Percentiles rank a stretch among this genome's conserved stretches.
These are phyloP conservation scores for Sarcophaga variegata DNA, from an alignment of 2,888 invertebrate species.

Conservation along the genomic window DNA sequence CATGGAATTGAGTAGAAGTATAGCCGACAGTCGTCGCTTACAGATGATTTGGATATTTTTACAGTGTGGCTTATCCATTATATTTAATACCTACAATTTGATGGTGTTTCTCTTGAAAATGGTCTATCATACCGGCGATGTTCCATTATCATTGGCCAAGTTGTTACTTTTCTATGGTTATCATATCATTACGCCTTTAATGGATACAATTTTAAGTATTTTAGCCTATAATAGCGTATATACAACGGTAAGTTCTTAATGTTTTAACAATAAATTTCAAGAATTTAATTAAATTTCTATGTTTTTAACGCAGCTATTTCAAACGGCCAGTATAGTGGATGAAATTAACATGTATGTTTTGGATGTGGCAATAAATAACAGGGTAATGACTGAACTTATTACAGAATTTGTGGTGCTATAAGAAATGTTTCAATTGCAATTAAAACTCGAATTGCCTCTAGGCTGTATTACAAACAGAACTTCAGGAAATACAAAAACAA, in stretches of 20 bases:
- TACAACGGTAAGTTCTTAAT: constrained; percentile 33
- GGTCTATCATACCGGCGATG: neutral
- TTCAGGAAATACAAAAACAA: too few relatives aligned
- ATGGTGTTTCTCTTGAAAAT: constrained; percentile 63
- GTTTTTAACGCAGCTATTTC: constrained; percentile 46
- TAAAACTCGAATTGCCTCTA: too few relatives aligned
- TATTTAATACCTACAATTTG: constrained; percentile 70
- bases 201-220: constrained; percentile 49
- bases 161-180: constrained; percentile 64
- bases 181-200: constrained; percentile 44
- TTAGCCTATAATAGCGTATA: constrained; percentile 42
- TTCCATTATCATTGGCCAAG: constrained; percentile 26
- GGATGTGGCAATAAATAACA: constrained; percentile 37
- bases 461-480: too few relatives aligned
- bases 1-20: constrained; percentile 38
- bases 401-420: neutral
- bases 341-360: constrained; percentile 63
- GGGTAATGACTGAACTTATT: constrained; percentile 46
- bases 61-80: constrained; percentile 58
- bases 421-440: neutral
- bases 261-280: neutral
- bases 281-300: neutral
- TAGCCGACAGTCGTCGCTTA: constrained; percentile 47
- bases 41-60: constrained; percentile 63
- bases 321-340: constrained; percentile 54